Base-by-base conservation (phyloP, 2,888 invertebrate genomes). In the Nymphalis polychloros region DNA sequence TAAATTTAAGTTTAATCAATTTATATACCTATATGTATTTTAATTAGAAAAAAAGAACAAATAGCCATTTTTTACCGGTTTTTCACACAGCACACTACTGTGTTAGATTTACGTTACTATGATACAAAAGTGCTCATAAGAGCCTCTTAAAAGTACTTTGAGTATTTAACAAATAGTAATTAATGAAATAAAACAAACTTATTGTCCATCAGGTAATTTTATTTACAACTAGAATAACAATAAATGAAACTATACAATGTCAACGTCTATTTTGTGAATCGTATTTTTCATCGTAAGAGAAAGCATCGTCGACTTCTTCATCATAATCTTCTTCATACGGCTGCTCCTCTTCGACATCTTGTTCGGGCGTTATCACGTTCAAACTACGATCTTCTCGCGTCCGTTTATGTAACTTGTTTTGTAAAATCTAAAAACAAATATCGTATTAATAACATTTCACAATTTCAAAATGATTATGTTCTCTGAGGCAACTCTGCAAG, bases 321-420 rank as follows among this genome's bases (percentile, higher is more conserved):
- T 82, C 78, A 35, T 79, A 72, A 20, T 79, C 78, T 55, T 76
- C 73, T 2, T 81, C 78, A 16, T 76, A 70, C 3, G 74, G 73
- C 0, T 77, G 76, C 0, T 71, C 62, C 0, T 72, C 74, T 6
- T 70, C 61, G 8, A 53, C 77, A 76, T 77, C 74, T 73, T 17
- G 48, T 6, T 70, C 68, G 17, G 59, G 60, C 16, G 53, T 20
- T 46, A 73, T 72, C 7, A 71, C 63, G n/a, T 57, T 60, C 35
- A 52, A 35, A 17, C 64, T 67, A 8, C 77, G 80, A 2, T 79
- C 65, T 17, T 80, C 80, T 5, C 80, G 82, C 60, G 81, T 67
- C 63, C 84, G 81, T 64, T 87, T 90, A 17, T 81, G 77, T 1
- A 90, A 74, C 73, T 87, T 90, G 68, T 85, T 87, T 72, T 89